phyloP scores from a whole-genome alignment of 2,113 vertebrate genomes.

The Sebastes schlegelii region DNA sequence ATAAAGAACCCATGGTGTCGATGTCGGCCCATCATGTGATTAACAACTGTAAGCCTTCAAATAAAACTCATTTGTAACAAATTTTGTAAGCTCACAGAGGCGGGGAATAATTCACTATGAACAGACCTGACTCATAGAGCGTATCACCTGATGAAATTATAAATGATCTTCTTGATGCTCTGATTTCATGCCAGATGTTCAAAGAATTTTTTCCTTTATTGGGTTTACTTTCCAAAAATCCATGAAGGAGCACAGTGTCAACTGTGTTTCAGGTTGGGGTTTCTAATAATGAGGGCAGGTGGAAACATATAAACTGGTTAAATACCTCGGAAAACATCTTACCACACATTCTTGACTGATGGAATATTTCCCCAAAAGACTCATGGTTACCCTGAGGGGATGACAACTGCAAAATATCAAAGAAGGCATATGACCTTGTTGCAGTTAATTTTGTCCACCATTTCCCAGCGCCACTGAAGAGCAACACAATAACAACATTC shows the following conservation, averaged over 20 bases:
- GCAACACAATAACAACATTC: slow-evolving; percentile 48
- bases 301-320: slow-evolving; percentile 6
- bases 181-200: background rate
- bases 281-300: background rate
- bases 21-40: slow-evolving; percentile 54
- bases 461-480: background rate
- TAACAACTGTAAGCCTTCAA: slow-evolving; percentile 27
- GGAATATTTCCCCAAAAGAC: slow-evolving; percentile 50
- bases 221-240: background rate
- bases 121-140: background rate
- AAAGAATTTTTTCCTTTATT: background rate
- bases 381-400: slow-evolving; percentile 30
- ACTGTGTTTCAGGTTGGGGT: background rate
- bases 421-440: slow-evolving; percentile 58
- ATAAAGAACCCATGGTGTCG: slow-evolving; percentile 38
- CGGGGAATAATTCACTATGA: slow-evolving; percentile 3
- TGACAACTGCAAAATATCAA: slow-evolving; percentile 25
- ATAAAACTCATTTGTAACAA: slow-evolving; percentile 12
- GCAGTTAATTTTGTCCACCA: slow-evolving; percentile 28
- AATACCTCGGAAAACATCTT: slow-evolving; percentile 1
- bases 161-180: background rate
- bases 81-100: background rate
- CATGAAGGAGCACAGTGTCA: background rate
- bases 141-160: background rate
- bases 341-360: slow-evolving; percentile 40